A percentile compares a stretch with the other conserved stretches of the same genome.
Evolutionary conservation across 1,140 invertebrate species (phyloP).

Genomic region (Drosophila persimilis): DNA sequence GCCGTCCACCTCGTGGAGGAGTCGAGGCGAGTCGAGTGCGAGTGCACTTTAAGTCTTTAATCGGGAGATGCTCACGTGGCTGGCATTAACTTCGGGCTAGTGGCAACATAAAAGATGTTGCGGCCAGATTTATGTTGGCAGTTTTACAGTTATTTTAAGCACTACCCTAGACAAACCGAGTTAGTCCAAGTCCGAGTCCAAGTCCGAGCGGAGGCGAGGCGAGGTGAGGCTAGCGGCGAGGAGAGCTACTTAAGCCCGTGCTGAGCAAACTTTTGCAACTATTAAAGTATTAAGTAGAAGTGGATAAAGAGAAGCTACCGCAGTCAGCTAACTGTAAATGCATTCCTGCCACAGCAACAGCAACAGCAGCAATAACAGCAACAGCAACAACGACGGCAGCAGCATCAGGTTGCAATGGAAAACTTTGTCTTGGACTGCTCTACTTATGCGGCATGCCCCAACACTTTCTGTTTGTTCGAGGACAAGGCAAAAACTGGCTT

Average conservation of each 20-base stretch:
- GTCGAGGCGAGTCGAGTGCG: no score
- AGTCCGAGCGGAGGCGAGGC: no score
- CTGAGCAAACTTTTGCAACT: slow-evolving; percentile 76
- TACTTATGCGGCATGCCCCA: slow-evolving; percentile 67
- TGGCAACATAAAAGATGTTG: slow-evolving; percentile 77
- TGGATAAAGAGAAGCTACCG: slow-evolving; percentile 50
- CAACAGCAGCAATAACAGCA: slow-evolving; percentile 22
- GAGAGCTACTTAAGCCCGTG: slow-evolving; percentile 73
- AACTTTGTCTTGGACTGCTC: slow-evolving; percentile 46
- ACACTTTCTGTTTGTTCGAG: slow-evolving; percentile 61
- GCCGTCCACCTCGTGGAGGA: no score
- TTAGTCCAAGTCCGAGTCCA: slow-evolving; percentile 5
- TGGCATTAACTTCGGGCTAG: slow-evolving; percentile 61
- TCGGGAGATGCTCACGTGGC: slow-evolving; percentile 37
- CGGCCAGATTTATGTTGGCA: slow-evolving; percentile 81
- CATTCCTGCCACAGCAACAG: slow-evolving; percentile 40
- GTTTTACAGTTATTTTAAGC: slow-evolving; percentile 79
- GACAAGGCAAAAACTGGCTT: slow-evolving; percentile 48
- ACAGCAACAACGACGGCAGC: slow-evolving; percentile 9
- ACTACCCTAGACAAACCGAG: slow-evolving; percentile 32
- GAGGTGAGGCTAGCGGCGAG: slow-evolving; percentile 8
- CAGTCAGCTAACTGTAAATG: slow-evolving; percentile 51
- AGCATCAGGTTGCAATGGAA: slow-evolving; percentile 53
- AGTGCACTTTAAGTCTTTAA: slow-evolving; percentile 24
- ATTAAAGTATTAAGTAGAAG: slow-evolving; percentile 82